Base-by-base conservation (phyloP, 1,140 invertebrate species). In the Gonioctena quinquepunctata region DNA sequence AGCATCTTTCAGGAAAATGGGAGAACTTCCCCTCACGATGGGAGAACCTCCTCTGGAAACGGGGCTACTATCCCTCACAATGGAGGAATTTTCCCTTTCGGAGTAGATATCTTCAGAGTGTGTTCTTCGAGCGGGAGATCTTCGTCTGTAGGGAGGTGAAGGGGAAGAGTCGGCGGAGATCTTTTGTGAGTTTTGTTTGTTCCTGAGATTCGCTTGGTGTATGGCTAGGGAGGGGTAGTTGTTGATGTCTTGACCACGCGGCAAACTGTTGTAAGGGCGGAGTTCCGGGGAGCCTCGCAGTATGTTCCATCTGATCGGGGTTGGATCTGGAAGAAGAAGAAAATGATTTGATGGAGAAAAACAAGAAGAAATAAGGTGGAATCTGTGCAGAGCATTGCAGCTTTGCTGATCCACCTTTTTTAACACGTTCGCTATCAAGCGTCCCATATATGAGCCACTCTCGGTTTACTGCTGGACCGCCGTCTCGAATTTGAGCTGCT, bases 241-340 rank as follows among this genome's bases (percentile, higher is more conserved):
- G 68, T 54, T 76, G 33, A 82, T 77, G 69, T 80, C 79, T 71
- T 82, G 80, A 27, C 76, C 79, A 52, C 80, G 63, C 1, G 88
- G 88, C 25, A 89, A 75, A 70, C 88, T 89, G 56, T 85, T 87
- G 77, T 89, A 89, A 1, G 87, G 79, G 18, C 88, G 82, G 65
- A 87, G 80, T 74, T 88, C 87, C 2, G 85, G 82, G 0, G 87
- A 87, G 65, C 84, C 86, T 70, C 88, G 82, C 7, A 85, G 72
- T 19, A 83, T 81, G 13, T 83, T 83, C 88, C 88, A 89, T 75
- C 85, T 83, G n/a, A n/a, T n/a, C 7, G 86, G 84, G 3, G 87
- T 85, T 59, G 87, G 86, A 79, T 85, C 86, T 88, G 73, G 67
- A 76, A n/a, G n/a, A n/a, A n/a, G n/a, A n/a, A n/a, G n/a, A n/a